A percentile compares a stretch with the other conserved stretches of the same genome.
phyloP scores from a whole-genome alignment of 2,797 vertebrate genomes.

The Aulostomus chinensis region DNA sequence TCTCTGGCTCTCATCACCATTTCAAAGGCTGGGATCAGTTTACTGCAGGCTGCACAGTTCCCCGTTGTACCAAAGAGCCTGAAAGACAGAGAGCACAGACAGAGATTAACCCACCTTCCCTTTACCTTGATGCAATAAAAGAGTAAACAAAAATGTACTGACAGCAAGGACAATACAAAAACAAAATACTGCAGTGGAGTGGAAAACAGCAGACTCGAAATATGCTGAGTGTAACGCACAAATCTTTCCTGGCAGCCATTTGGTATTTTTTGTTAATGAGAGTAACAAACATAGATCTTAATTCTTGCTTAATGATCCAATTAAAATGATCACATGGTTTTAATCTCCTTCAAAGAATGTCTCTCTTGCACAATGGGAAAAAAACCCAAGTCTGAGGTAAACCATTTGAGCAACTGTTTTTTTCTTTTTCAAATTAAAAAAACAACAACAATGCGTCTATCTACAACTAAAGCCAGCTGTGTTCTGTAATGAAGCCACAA shows the following conservation, averaged over 20 bases:
- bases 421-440: slow-evolving; percentile 53
- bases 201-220: slow-evolving; percentile 30
- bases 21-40: slow-evolving; percentile 99
- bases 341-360: slow-evolving; percentile 78
- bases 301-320: slow-evolving; percentile 82
- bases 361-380: slow-evolving; percentile 56
- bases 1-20: slow-evolving; percentile 99
- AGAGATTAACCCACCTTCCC: slow-evolving; percentile 71
- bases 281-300: slow-evolving; percentile 77
- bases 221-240: slow-evolving; percentile 44
- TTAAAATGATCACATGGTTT: slow-evolving; percentile 83
- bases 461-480: slow-evolving; percentile 64
- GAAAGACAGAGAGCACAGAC: slow-evolving; percentile 76
- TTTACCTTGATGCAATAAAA: slow-evolving; percentile 64
- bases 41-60: slow-evolving; percentile 99
- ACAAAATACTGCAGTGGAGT: slow-evolving; percentile 12
- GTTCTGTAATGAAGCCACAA: slow-evolving; percentile 57
- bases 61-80: slow-evolving; percentile 99
- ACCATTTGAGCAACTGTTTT: slow-evolving; percentile 64
- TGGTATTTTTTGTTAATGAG: slow-evolving; percentile 76
- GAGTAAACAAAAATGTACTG: slow-evolving; percentile 51
- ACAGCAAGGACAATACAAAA: slow-evolving; percentile 29
- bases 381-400: slow-evolving; percentile 58
- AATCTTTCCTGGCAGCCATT: slow-evolving; percentile 66
- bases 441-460: slow-evolving; percentile 65